Conservation (phyloP, 1,140 invertebrate genomes). For the Drosophila varians region DNA sequence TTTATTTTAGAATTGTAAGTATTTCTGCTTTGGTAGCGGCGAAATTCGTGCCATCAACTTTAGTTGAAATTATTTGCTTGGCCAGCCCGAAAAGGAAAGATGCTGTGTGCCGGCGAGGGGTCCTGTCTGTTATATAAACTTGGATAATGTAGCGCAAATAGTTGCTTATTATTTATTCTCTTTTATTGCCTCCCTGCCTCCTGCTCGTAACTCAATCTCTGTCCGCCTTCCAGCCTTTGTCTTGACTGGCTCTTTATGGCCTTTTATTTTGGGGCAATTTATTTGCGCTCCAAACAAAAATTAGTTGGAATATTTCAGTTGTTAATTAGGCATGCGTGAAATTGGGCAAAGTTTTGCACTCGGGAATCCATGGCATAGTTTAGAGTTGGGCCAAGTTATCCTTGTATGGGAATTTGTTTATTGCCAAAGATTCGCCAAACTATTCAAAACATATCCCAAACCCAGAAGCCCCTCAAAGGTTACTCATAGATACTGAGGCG, state of each 20-base stretch:
- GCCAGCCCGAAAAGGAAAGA: constrained; percentile 22
- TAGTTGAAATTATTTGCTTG: constrained; percentile 76
- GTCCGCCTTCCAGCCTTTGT: neutral
- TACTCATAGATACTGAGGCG: neutral
- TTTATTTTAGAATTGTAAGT: constrained; percentile 80
- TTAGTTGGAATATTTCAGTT: constrained; percentile 77
- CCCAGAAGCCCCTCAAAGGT: neutral
- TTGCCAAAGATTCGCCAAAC: constrained; percentile 20
- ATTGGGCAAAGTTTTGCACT: constrained; percentile 53
- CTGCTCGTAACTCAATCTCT: neutral
- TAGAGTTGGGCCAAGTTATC: constrained; percentile 12
- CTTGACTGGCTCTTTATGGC: constrained; percentile 35
- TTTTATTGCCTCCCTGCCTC: constrained; percentile 47
- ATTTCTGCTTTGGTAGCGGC: constrained; percentile 67
- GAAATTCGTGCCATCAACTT: constrained; percentile 71
- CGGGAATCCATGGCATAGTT: constrained; percentile 32
- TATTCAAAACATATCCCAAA: constrained; percentile 14
- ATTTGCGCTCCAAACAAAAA: constrained; percentile 65
- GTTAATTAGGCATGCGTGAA: constrained; percentile 78
- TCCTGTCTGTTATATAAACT: constrained; percentile 70
- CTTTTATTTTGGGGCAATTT: constrained; percentile 62
- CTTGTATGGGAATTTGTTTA: constrained; percentile 16
- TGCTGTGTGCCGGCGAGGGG: neutral
- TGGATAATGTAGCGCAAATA: constrained; percentile 80
- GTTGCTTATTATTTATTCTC: constrained; percentile 80